A percentile compares a stretch with the other conserved stretches of the same genome.
phyloP scores from a whole-genome alignment of 2,888 invertebrate genomes.

The Athetis lepigone region DNA sequence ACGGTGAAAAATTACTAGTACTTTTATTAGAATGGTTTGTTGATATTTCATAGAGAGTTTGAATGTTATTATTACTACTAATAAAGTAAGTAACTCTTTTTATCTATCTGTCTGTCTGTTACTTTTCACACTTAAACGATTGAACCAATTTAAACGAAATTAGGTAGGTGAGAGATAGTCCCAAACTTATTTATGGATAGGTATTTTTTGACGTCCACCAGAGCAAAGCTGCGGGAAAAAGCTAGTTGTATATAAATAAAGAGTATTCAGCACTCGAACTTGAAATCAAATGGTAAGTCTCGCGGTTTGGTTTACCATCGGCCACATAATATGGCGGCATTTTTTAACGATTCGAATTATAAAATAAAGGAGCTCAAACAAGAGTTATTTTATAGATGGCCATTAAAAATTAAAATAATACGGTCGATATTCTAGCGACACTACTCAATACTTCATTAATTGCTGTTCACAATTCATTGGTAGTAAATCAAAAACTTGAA shows the following conservation, averaged over 20 bases:
- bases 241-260: no score
- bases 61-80: constrained; percentile 40
- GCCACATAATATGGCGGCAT: constrained; percentile 7
- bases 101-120: no score
- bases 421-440: constrained; percentile 75
- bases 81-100: no score
- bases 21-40: constrained; percentile 63
- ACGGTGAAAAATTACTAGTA: constrained; percentile 79
- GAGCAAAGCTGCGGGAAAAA: no score
- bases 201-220: no score
- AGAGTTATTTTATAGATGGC: constrained; percentile 69
- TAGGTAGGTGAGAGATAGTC: no score
- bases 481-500: constrained; percentile 83
- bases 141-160: no score
- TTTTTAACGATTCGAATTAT: constrained; percentile 59
- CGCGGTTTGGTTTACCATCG: constrained; percentile 7
- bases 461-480: constrained; percentile 82
- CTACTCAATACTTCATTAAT: constrained; percentile 84
- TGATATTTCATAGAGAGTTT: constrained; percentile 59
- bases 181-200: no score
- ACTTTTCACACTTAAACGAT: no score
- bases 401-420: constrained; percentile 65
- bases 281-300: background rate
- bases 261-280: no score
- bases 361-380: constrained; percentile 67